A percentile compares a stretch with the other conserved stretches of the same genome.
These are phyloP conservation scores for Nebria salina DNA, from an alignment of 2,888 invertebrate species.

Conservation along the genomic window DNA sequence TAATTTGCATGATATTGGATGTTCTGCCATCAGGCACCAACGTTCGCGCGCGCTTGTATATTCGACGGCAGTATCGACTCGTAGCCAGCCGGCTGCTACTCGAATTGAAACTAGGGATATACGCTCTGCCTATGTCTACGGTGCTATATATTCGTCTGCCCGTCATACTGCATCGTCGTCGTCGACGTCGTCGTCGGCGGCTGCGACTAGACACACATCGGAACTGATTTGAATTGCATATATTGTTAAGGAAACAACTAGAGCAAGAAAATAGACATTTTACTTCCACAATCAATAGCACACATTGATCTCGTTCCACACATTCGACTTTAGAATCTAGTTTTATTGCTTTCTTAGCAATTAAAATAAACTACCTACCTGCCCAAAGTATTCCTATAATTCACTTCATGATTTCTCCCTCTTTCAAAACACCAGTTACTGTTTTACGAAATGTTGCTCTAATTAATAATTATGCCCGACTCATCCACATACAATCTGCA, in stretches of 20 bases:
- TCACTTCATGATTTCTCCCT: background rate
- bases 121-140: background rate
- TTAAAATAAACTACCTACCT: slow-evolving; percentile 34
- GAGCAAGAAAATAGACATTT: background rate
- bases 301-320: background rate
- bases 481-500: background rate
- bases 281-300: background rate
- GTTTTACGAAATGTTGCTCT: background rate
- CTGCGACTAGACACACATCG: slow-evolving; percentile 12
- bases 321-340: background rate
- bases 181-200: background rate
- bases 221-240: slow-evolving; percentile 40
- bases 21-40: slow-evolving; percentile 42
- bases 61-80: slow-evolving; percentile 29
- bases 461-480: background rate
- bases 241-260: slow-evolving; percentile 28
- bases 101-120: slow-evolving; percentile 1
- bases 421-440: background rate
- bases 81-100: background rate
- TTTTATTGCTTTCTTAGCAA: slow-evolving; percentile 11
- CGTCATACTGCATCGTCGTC: background rate
- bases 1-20: slow-evolving; percentile 47
- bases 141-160: background rate
- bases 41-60: slow-evolving; percentile 31
- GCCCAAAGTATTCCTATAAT: background rate